phyloP scores from a whole-genome alignment of 2,888 invertebrate species.

The Amphipoea lucens region DNA sequence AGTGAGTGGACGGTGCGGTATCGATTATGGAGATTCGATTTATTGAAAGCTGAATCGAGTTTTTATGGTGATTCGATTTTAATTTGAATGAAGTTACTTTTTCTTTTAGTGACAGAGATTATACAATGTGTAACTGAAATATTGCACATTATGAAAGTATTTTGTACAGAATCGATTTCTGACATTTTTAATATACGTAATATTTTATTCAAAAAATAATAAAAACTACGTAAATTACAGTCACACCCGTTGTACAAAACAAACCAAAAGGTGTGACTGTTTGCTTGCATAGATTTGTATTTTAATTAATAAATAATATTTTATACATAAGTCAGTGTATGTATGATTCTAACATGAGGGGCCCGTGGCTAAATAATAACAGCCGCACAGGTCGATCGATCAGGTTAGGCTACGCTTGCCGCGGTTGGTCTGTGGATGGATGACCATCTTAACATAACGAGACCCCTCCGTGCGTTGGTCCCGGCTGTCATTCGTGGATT shows the following conservation, averaged over 20 bases:
- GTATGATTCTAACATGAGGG: no score
- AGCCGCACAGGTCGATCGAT: no score
- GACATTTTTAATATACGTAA: neutral
- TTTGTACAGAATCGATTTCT: neutral
- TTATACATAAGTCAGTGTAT: no score
- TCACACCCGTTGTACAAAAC: neutral
- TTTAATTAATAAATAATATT: no score
- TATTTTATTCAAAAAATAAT: neutral
- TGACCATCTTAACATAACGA: no score
- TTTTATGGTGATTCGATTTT: conserved; percentile 15
- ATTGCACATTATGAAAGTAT: neutral
- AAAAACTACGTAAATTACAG: neutral
- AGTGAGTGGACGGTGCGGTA: conserved; percentile 25
- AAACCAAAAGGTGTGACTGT: neutral
- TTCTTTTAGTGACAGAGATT: neutral
- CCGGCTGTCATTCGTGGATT: no score
- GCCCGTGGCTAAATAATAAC: no score
- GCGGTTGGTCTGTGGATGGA: no score
- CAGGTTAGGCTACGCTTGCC: no score
- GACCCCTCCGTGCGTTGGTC: no score
- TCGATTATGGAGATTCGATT: conserved; percentile 38
- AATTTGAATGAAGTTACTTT: neutral
- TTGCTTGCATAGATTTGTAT: neutral
- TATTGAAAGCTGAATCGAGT: conserved; percentile 10
- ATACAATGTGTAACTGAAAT: neutral